These are phyloP conservation scores for Epizoanthus fatuus DNA, from an alignment of 92 coral and sea anemone species.

Conservation along the genomic window DNA sequence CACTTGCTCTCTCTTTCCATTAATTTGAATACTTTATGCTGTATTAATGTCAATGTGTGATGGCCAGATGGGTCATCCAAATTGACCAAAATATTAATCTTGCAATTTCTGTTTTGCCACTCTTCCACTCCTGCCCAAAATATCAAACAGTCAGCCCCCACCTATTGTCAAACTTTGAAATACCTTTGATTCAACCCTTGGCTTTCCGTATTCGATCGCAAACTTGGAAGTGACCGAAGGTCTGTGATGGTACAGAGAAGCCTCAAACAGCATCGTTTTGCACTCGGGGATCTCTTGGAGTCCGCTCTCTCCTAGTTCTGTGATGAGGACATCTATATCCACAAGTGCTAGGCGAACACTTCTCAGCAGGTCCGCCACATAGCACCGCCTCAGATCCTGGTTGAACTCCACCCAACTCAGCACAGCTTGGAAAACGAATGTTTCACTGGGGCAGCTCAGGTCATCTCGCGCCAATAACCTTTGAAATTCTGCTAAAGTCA, in stretches of 20 bases:
- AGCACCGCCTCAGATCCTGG: constrained; percentile 49
- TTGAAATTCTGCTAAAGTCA: constrained; percentile 39
- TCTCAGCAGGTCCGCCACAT: constrained; percentile 48
- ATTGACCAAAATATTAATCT: no score
- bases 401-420: constrained; percentile 63
- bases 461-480: constrained; percentile 47
- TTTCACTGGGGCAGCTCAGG: constrained; percentile 70
- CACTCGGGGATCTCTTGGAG: constrained; percentile 51
- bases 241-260: constrained; percentile 49
- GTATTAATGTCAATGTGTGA: no score
- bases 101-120: no score
- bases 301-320: constrained; percentile 52
- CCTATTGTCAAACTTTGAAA: no score
- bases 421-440: constrained; percentile 59
- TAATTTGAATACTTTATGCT: no score
- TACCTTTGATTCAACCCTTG: constrained; percentile 29
- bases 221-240: constrained; percentile 26
- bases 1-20: no score
- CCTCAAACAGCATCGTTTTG: constrained; percentile 47
- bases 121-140: no score
- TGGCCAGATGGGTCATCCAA: no score
- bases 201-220: constrained; percentile 17
- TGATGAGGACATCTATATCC: constrained; percentile 55
- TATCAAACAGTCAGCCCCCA: no score
- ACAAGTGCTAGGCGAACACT: constrained; percentile 66